Evolutionary conservation across 2,113 vertebrate genomes (phyloP).

Genomic region (Tapirus terrestris): DNA sequence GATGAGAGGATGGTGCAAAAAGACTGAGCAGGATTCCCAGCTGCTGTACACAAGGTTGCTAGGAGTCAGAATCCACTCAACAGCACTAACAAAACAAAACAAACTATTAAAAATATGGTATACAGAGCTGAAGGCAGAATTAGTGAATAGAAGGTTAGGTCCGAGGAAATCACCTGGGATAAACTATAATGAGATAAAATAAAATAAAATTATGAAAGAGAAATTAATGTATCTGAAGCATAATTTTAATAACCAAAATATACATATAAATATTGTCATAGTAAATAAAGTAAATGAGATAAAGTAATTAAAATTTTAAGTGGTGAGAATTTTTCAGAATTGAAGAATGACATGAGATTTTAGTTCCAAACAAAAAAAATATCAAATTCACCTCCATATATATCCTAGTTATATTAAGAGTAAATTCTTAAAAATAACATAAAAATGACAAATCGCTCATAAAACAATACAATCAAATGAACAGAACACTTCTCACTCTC

Average conservation of each 20-base stretch:
- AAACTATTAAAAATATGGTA: not conserved
- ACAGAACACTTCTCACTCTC: not conserved
- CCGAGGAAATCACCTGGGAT: not conserved
- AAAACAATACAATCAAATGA: not conserved
- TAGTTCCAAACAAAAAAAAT: not conserved
- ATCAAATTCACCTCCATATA: not conserved
- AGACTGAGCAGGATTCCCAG: too few relatives aligned
- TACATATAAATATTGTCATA: not conserved
- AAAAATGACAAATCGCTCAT: not conserved
- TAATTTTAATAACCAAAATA: not conserved
- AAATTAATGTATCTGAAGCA: not conserved
- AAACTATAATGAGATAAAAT: not conserved
- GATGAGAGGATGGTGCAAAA: too few relatives aligned
- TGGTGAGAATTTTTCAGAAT: not conserved
- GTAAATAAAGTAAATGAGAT: not conserved
- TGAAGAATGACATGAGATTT: not conserved
- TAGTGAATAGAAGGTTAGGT: not conserved
- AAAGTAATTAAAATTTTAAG: not conserved
- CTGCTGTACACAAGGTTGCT: too few relatives aligned
- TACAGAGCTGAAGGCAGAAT: not conserved
- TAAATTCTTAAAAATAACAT: not conserved
- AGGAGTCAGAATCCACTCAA: too few relatives aligned
- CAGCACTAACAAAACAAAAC: too few relatives aligned
- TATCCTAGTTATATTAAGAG: not conserved
- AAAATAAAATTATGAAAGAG: not conserved